Conservation (phyloP, 2,113 vertebrate species). For the Thomomys bottae region DNA sequence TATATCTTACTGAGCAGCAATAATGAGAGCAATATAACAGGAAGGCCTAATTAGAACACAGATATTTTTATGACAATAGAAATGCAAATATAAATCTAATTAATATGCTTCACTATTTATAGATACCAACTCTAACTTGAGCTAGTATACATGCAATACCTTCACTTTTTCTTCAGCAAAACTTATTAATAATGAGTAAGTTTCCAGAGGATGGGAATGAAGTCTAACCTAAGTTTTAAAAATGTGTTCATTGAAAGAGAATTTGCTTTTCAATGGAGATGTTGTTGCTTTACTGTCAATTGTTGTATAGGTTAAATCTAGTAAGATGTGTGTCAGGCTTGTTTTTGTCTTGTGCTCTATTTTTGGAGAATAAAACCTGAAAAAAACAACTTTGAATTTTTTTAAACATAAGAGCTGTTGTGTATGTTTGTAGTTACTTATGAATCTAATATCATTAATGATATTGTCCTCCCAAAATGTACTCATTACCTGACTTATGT, state of each 20-base stretch:
- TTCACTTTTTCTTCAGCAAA: background rate
- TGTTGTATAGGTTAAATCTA: background rate
- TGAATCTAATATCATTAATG: background rate
- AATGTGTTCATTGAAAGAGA: constrained; percentile 12
- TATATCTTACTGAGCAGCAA: constrained; percentile 48
- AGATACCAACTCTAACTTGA: constrained; percentile 31
- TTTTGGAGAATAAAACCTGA: background rate
- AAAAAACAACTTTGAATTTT: background rate
- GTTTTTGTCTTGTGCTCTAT: background rate
- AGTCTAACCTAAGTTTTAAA: background rate
- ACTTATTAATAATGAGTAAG: background rate
- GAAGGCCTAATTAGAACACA: constrained; percentile 62
- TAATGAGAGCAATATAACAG: constrained; percentile 66
- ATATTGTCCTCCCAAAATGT: too few relatives aligned
- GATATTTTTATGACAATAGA: constrained; percentile 63
- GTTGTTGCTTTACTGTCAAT: background rate
- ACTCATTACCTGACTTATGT: background rate
- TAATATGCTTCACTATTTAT: constrained; percentile 55
- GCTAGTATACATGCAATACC: background rate
- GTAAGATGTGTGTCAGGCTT: background rate
- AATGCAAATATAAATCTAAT: constrained; percentile 64
- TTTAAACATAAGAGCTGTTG: background rate
- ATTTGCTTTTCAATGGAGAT: background rate
- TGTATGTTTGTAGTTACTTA: background rate
- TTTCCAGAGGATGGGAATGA: constrained; percentile 17